Base-by-base conservation (phyloP, 2,113 vertebrate genomes). In the Suncus etruscus region DNA sequence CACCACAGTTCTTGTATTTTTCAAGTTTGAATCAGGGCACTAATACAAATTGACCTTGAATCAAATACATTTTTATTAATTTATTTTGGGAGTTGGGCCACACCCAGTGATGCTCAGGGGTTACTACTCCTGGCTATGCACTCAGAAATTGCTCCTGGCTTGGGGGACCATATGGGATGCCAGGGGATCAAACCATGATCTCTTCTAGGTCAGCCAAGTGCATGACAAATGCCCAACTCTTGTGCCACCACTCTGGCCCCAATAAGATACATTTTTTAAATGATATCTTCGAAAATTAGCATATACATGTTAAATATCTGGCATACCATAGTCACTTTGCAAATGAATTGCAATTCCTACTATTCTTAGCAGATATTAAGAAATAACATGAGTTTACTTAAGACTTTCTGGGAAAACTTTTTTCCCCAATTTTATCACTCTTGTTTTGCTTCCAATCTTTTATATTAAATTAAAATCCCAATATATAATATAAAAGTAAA, bases 391-490 rank as follows among this genome's bases (percentile, higher is more conserved):
- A 72, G 25, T 39, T 80, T 65, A 39, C 45, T 66, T 70, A 45
- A 29, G 58, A 29, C 18, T 89, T 92, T 79, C 58, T 69, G 75
- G 50, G 84, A 91, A 73, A 8, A 3, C 31, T 93, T 89, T 16
- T 45, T 89, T 85, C 75, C 70, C 50, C 3, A 83, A 31, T 73
- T 47, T 63, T 10, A 86, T 73, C 65, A 76, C 58, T 89, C 76
- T 32, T 82, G 11, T 31, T 32, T 92, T 69, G 48, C 39, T n/a
- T 78, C 81, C 63, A 90, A 82, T 74, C 31, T 91, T 84, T 88
- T 15, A 81, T 84, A 94, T 92, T 61, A 72, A 16, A 72, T 22
- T 66, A 78, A 89, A 68, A 27, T 58, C 14, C 27, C 68, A 93
- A 85, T 3, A 79, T 74, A 89, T 39, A 32, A 29, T 39, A 66